Evolutionary conservation across 2,888 invertebrate genomes (phyloP), one percentile per base, ranked within the genome.

Genomic region (Tholera decimalis): DNA sequence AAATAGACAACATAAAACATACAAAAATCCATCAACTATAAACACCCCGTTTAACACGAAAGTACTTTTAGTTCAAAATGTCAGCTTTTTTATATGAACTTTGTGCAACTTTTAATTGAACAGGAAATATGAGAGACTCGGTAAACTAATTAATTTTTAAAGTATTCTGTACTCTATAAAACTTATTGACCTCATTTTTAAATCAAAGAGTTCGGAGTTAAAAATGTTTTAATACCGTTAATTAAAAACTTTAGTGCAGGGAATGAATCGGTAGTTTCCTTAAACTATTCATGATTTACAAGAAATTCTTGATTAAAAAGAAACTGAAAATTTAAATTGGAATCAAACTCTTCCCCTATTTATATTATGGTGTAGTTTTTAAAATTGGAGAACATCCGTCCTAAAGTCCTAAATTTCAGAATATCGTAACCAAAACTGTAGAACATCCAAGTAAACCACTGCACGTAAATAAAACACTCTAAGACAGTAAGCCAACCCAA

Each of bases 401-500:
- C 2, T 18, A 15, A 13, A 26, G 2, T 6, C 2, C 24, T 3
- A 41, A 57, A 46, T 22, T 26, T 8, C 20, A n/a, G 15, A 49
- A 3, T 24, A 64, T 13, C 30, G 20, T 58, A 58, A 55, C 35
- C 30, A 56, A 26, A 47, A 18, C 22, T 20, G 44, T 33, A 33
- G 60, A 57, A 64, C 50, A 64, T 64, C 37, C 41, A 64, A 57
- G 54, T 64, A 67, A 51, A 59, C 68, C 47, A 80, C 61, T 60
- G 66, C 70, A 62, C 61, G 50, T 43, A 67, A 71, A 81, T 63
- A 74, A 75, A 77, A 59, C 69, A 73, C 75, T 73, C 56, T 73
- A 77, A 77, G 71, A 79, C 61, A 58, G 75, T 85, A 82, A 83
- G 83, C 77, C 64, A 83, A 83, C 76, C 80, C 79, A 82, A 85